Evolutionary conservation across 2,797 vertebrate genomes (phyloP), one percentile per base, ranked within the genome.

Genomic region (Ptychadena robeensis): DNA sequence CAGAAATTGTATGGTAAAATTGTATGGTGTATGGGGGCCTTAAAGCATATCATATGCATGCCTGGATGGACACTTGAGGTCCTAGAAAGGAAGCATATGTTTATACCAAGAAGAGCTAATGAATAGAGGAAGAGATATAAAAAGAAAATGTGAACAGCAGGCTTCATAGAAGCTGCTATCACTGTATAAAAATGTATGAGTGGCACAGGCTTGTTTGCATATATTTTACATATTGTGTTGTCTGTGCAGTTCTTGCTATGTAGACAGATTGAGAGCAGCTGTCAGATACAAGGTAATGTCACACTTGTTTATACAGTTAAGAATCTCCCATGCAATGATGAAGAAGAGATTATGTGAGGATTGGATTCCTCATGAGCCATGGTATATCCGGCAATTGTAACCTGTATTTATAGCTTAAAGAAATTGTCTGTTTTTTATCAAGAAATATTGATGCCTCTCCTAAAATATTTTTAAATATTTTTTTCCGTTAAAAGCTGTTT

Each of bases 181-280:
- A 53, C 31, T 14, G 4, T 64, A 27, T 63, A 66, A 70, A 71
- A 63, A 82, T 67, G 38, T 14, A 37, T 28, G 30, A 76, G 15
- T 44, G 10, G 57, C 64, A 14, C 31, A 53, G 32, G 40, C 35
- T 65, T 70, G 65, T 82, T 78, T 82, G 74, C 73, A 82, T 77
- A 63, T 37, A 78, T 14, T 82, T 76, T 70, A 40, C 81, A 82
- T 77, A 77, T 34, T 35, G 38, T 44, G 73, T 38, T 48, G 34
- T n/a, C 18, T n/a, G 53, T 27, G 73, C 34, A 82, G 63, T 64
- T 9, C 32, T 76, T 57, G 37, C 44, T 75, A 76, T 76, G 66
- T 67, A 82, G 81, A 82, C 67, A 71, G 73, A 77, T 71, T 71
- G n/a, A 71, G 81, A 66, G 38, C 81, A 77, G 73, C 73, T 70